phyloP scores from a whole-genome alignment of 1,140 invertebrate species.

The Bombus impatiens region DNA sequence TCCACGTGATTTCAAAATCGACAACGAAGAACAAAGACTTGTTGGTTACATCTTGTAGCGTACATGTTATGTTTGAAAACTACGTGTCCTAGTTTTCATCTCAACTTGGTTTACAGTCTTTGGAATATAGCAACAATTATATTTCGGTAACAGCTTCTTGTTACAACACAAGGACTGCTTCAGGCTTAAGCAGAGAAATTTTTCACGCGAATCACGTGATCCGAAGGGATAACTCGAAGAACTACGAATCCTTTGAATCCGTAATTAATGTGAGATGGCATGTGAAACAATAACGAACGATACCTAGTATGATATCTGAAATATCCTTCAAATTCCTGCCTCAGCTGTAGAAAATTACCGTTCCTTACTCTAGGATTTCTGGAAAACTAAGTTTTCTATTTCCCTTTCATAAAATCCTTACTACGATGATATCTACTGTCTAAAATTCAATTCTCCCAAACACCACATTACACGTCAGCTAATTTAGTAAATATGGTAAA shows the following conservation, averaged over 20 bases:
- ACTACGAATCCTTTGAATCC: neutral
- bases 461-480: too few species aligned
- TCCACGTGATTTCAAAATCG: neutral
- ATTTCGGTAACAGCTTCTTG: neutral
- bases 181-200: neutral
- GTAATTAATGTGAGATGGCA: too few species aligned
- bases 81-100: neutral
- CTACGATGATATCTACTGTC: too few species aligned
- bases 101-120: neutral
- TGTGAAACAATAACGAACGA: too few species aligned
- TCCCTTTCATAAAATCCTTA: too few species aligned
- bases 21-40: neutral
- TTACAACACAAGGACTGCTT: neutral
- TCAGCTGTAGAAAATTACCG: too few species aligned
- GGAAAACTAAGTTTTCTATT: too few species aligned
- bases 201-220: neutral
- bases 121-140: conserved; percentile 1
- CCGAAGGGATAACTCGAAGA: neutral
- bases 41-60: neutral
- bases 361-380: too few species aligned
- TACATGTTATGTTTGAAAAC: neutral
- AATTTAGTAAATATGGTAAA: neutral
- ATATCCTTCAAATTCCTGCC: too few species aligned
- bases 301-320: too few species aligned
- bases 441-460: too few species aligned